Base-by-base conservation (phyloP, 2,797 vertebrate genomes). In the Acridotheres tristis region DNA sequence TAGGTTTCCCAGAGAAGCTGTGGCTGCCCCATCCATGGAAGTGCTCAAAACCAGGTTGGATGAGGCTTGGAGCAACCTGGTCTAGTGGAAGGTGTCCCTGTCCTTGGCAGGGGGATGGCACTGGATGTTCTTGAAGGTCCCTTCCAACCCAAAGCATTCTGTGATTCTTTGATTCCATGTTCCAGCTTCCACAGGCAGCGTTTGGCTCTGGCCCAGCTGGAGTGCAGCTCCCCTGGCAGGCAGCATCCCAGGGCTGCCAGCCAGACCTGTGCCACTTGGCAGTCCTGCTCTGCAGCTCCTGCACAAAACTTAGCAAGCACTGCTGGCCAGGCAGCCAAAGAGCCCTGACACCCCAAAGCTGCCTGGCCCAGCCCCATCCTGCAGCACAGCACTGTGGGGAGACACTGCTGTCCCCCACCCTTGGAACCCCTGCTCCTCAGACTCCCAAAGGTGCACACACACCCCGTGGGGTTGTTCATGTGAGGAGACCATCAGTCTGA, bases 251-350 rank as follows among this genome's bases (percentile, higher is more conserved):
- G 74, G 85, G 85, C 89, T 90, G 87, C 81, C 81, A 78, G 71
- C 78, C 96, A 89, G 77, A 29, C 78, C 89, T 50, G 50, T 27
- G 87, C 81, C 93, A 72, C 71, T 92, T 92, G 86, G 80, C 94
- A 92, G 9, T 19, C 16, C 74, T 25, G 0, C n/a, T 16, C 42
- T 2, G 21, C 3, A 4, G 26, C 16, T 94, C 36, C 40, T 81
- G 81, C 8, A 93, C 67, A 58, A 68, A 87, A 91, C 66, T 87
- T 51, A 84, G 48, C 89, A 32, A 29, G 65, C 23, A 4, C 26
- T 68, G 32, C 51, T n/a, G 74, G 54, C 34, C 43, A 14, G 25
- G 34, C 66, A 81, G 85, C 53, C 78, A 58, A 61, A 36, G 13
- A 36, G 15, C 59, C 11, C 34, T 15, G 59, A 36, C 67, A 58